Percentiles rank a stretch among this genome's conserved stretches.
Conservation (phyloP, 2,797 vertebrate genomes). For the Garrulus glandarius region DNA sequence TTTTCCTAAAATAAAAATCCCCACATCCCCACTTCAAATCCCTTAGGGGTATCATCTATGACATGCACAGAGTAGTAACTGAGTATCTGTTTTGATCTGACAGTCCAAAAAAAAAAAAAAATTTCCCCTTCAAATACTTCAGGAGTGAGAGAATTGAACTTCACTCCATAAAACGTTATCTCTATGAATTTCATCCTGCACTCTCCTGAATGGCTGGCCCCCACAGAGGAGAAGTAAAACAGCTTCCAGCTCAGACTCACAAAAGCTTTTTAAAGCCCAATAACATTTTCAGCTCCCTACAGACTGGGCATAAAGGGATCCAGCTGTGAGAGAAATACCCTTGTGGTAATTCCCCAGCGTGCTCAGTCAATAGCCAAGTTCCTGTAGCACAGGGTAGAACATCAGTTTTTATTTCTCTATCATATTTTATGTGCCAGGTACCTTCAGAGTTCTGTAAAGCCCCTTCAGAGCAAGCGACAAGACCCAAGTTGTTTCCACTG, state of each 20-base stretch:
- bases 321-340: not conserved
- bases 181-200: not conserved
- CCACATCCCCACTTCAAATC: not conserved
- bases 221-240: not conserved
- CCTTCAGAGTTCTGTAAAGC: conserved; percentile 93
- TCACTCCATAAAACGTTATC: not conserved
- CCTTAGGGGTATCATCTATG: not conserved
- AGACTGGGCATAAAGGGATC: not conserved
- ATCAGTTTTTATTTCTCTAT: not conserved
- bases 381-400: not conserved
- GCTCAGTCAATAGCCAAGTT: not conserved
- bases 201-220: not conserved
- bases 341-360: not conserved
- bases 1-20: not conserved
- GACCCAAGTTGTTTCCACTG: conserved; percentile 96
- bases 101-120: not conserved
- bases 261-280: not conserved
- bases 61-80: not conserved
- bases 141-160: not conserved
- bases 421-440: not conserved
- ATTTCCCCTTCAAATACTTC: not conserved
- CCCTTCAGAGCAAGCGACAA: conserved; percentile 93
- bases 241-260: not conserved
- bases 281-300: not conserved
- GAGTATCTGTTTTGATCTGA: not conserved